Conservation (phyloP, 2,797 vertebrate genomes). For the Danio kyathit region DNA sequence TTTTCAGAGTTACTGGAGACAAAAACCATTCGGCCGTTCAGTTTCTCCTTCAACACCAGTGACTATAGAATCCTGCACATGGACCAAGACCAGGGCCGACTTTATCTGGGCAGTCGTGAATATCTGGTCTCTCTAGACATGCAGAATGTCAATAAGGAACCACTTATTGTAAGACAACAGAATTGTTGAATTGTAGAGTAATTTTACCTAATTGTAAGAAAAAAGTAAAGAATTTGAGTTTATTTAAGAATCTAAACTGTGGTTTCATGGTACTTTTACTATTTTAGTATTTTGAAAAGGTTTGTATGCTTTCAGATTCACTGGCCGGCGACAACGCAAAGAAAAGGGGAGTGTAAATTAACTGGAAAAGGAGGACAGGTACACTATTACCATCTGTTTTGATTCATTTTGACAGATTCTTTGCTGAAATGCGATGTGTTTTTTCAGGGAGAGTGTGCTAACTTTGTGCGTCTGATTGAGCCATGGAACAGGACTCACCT, state of each 20-base stretch:
- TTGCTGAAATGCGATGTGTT: constrained; percentile 6
- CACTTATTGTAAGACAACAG: constrained; percentile 81
- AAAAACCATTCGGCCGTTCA: constrained; percentile 82
- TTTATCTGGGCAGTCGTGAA: constrained; percentile 86
- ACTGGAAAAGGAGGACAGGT: constrained; percentile 77
- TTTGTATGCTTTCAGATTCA: constrained; percentile 69
- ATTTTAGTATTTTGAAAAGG: neutral
- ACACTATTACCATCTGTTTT: constrained; percentile 14
- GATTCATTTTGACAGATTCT: neutral
- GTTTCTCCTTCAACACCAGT: constrained; percentile 87
- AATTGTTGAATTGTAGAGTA: neutral
- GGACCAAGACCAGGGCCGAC: constrained; percentile 87
- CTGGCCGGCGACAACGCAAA: constrained; percentile 74
- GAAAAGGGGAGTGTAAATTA: constrained; percentile 75
- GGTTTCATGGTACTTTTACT: too few species aligned
- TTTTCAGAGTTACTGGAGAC: constrained; percentile 84
- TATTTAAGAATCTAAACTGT: neutral
- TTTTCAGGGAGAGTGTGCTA: constrained; percentile 75
- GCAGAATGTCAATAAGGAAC: constrained; percentile 89
- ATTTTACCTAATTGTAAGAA: neutral
- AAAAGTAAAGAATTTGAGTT: neutral
- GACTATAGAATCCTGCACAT: constrained; percentile 86
- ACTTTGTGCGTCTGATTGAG: constrained; percentile 77
- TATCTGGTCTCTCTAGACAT: constrained; percentile 87
- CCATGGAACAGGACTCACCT: constrained; percentile 79